Percentiles rank a stretch among this genome's conserved stretches.
Evolutionary conservation across 2,113 vertebrate species (phyloP).

Genomic region (Scatophagus argus): DNA sequence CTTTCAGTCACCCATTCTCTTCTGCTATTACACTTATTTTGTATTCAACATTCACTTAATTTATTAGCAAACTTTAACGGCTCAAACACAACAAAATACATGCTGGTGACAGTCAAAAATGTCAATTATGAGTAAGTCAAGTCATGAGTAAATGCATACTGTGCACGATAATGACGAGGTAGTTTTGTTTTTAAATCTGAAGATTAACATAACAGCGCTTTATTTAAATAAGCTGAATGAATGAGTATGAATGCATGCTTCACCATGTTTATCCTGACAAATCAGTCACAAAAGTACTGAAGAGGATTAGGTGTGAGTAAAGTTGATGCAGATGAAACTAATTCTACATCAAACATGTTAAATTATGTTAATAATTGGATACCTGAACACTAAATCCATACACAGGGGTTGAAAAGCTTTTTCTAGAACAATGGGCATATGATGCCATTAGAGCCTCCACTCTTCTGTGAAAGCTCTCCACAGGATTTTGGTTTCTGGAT

Average conservation of each 20-base stretch:
- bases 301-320: background rate
- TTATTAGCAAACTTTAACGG: background rate
- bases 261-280: background rate
- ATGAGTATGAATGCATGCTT: background rate
- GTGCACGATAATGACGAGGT: too few relatives aligned
- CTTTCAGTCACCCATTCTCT: too few relatives aligned
- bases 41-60: conserved; percentile 5
- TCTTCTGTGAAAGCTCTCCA: background rate
- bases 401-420: background rate
- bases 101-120: background rate
- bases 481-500: background rate
- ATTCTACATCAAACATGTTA: too few relatives aligned
- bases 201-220: too few relatives aligned
- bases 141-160: background rate
- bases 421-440: background rate
- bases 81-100: background rate
- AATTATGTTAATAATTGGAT: too few relatives aligned
- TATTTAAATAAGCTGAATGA: background rate
- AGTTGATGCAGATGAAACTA: background rate
- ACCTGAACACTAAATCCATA: background rate
- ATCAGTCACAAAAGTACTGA: background rate
- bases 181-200: too few relatives aligned
- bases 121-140: background rate
- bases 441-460: background rate
- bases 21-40: conserved; percentile 1